These are phyloP conservation scores for Hetaerina titia DNA, from an alignment of 2,888 invertebrate genomes.

Conservation along the genomic window DNA sequence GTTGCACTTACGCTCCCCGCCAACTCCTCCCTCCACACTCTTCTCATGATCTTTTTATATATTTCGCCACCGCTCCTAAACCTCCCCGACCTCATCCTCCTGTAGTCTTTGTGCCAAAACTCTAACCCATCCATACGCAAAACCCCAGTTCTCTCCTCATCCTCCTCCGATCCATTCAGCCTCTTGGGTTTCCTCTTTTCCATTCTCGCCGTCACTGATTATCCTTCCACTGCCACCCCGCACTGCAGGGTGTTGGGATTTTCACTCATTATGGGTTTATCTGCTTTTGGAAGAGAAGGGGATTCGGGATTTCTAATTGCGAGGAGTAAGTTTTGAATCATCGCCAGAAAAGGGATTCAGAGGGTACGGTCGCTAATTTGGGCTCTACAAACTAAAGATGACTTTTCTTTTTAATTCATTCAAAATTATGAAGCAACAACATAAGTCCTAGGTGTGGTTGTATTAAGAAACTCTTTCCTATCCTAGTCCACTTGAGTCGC, in stretches of 20 bases:
- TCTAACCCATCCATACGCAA: neutral
- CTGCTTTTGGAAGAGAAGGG: neutral
- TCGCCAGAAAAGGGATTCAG: neutral
- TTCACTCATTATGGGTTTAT: constrained; percentile 35
- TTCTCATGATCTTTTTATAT: neutral
- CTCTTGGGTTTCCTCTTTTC: neutral
- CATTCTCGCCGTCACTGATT: constrained; percentile 3
- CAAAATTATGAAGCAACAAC: neutral
- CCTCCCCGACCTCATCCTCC: neutral
- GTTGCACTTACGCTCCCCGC: neutral
- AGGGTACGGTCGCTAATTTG: neutral
- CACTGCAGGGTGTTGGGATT: constrained; percentile 5
- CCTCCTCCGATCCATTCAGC: neutral
- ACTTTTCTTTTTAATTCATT: neutral
- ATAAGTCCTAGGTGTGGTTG: neutral
- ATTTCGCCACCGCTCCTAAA: too few species aligned
- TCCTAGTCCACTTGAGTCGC: neutral
- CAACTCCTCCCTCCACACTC: neutral
- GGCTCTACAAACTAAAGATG: neutral
- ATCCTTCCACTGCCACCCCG: neutral
- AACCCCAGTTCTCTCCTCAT: neutral
- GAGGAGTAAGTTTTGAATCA: neutral
- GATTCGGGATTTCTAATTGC: constrained; percentile 3
- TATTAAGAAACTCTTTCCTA: neutral
- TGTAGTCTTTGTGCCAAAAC: neutral